Base-by-base conservation (phyloP, 2,888 invertebrate species). In the Napeogenes inachia region DNA sequence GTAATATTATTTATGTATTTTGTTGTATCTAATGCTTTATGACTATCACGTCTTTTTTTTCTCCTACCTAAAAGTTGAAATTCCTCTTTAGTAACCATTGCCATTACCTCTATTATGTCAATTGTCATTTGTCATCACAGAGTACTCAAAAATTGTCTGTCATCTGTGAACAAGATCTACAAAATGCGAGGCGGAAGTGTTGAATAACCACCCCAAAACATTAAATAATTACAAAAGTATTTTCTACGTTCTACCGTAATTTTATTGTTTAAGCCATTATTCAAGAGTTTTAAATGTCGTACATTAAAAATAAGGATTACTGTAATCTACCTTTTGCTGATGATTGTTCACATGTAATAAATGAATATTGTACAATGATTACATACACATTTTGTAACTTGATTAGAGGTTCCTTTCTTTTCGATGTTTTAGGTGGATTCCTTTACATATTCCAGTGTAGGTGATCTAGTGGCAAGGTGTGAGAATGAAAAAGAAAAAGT, bases 371-470 rank as follows among this genome's bases (percentile, higher is more conserved):
- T 47, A 47, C 6, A 47, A 47, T 21, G 21, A 21, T 47, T n/a
- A 56, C 45, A 45, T 21, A 21, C 21, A 21, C 21, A 13, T 56
- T 45, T 55, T n/a, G 50, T 45, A 45, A 58, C 56, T 54, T 46
- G 6, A 60, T 60, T 12, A 10, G 10, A 38, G 32, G 21, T 33
- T 57, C 57, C 46, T 54, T 30, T 12, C 32, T 30, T 50, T 45
- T 42, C 61, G 63, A 56, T 42, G 33, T 82, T 80, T 8, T 67
- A 88, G 88, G 70, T 62, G 45, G 84, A 85, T 6, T 85, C 82
- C 64, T 86, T 81, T 63, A 74, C 67, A 2, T 84, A 80, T 61
- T 68, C 65, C 3, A 74, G 70, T 57, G 61, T 87, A 5, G 64
- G 68, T 35, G 73, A 81, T 13, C 68, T 88, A 60, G 45, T 69